Base-by-base conservation (phyloP, 2,797 vertebrate genomes). In the Acomys russatus region DNA sequence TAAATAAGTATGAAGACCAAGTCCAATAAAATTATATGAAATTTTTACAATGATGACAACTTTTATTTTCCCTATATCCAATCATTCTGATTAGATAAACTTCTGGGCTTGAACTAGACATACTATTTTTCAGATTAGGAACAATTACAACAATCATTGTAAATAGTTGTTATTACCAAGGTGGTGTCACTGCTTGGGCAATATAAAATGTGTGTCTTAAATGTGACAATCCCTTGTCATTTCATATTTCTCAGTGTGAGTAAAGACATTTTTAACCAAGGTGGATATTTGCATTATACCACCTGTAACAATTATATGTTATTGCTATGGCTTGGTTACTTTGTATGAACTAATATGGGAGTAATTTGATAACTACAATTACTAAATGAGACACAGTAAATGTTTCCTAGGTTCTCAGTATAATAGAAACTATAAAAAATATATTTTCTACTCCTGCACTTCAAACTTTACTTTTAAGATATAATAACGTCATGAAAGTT, bases 381-480 rank as follows among this genome's bases (percentile, higher is more conserved):
- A 90, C 54, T 89, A 74, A 90, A 33, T 51, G 14, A 85, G 28
- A 70, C 51, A 59, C 0, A 78, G 83, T 9, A 80, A 91, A 54
- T 80, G 1, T 74, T 95, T 54, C 22, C 23, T 71, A 76, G 56
- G 10, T 66, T 78, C 7, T 5, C 70, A 15, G 5, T 20, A 51
- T 12, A 66, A 10, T 66, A 4, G 3, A 17, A 95, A 38, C 0
- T 35, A 1, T 76, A 51, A 77, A 84, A 85, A 7, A 1, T 30
- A 61, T 35, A 77, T 70, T 63, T 4, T 0, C 1, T 84, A 44
- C 56, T 71, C 49, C 5, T 77, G 5, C 80, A 20, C 91, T 25
- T 77, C 5, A 90, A 87, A 17, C 56, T 86, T 66, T 20, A 38
- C 85, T 74, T 91, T 96, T 82, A 80, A 90, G 18, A 4, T 82